A percentile compares a stretch with the other conserved stretches of the same genome.
Evolutionary conservation across 2,113 vertebrate genomes (phyloP).

Genomic region (Heterotilapia buettikoferi): DNA sequence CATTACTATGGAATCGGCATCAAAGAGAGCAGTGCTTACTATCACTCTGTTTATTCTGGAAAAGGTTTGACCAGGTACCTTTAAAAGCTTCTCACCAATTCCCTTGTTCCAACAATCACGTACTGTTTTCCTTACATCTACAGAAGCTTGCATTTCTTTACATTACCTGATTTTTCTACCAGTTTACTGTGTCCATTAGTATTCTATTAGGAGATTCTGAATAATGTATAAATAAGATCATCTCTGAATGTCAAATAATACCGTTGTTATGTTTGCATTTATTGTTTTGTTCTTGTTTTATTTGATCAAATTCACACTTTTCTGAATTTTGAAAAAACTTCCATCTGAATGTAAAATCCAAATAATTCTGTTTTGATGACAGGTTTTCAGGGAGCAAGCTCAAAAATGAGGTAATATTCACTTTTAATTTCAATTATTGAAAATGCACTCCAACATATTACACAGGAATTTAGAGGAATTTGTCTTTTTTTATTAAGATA

Average conservation of each 20-base stretch:
- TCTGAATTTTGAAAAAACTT: neutral
- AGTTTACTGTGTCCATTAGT: neutral
- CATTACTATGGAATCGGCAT: conserved; percentile 99
- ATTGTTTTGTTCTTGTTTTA: neutral
- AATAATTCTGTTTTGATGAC: neutral
- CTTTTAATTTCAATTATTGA: neutral
- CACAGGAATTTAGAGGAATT: neutral
- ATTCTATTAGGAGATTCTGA: neutral
- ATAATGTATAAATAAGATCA: neutral
- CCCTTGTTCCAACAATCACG: neutral
- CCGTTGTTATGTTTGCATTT: neutral
- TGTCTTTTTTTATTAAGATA: neutral
- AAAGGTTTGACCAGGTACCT: conserved; percentile 95
- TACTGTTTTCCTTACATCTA: neutral
- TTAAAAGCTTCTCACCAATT: neutral
- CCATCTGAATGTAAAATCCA: neutral
- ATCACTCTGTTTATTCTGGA: conserved; percentile 97
- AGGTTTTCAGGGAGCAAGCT: conserved; percentile 98
- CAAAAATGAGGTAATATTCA: conserved; percentile 88
- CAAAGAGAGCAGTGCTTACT: conserved; percentile 98
- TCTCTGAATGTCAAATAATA: neutral
- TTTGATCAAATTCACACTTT: neutral
- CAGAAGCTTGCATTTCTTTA: neutral
- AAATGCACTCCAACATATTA: neutral
- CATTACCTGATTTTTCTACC: neutral